Percentiles rank a stretch among this genome's conserved stretches.
These are phyloP conservation scores for Sakesphorus luctuosus DNA, from an alignment of 2,113 vertebrate species.

Conservation along the genomic window DNA sequence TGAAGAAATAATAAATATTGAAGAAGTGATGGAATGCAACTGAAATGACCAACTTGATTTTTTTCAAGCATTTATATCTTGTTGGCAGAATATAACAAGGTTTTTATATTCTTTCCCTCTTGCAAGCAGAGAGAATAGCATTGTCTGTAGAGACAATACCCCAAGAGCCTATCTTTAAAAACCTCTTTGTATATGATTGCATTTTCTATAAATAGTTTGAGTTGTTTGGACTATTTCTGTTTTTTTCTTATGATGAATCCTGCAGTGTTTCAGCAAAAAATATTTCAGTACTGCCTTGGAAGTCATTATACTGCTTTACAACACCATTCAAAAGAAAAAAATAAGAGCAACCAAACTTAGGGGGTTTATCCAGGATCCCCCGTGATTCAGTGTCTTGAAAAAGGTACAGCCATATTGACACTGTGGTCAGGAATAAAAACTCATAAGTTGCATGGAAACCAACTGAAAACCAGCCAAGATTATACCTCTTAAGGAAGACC, in stretches of 20 bases:
- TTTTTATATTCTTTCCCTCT: not conserved
- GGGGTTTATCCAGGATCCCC: not conserved
- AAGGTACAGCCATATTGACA: not conserved
- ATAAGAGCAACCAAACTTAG: not conserved
- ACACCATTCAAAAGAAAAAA: not conserved
- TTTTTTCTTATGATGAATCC: not conserved
- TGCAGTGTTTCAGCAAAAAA: not conserved
- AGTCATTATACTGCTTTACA: not conserved
- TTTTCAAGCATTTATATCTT: not conserved
- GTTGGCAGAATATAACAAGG: not conserved
- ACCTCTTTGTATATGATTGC: not conserved
- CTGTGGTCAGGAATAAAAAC: not conserved
- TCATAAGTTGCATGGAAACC: not conserved
- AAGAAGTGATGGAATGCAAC: not conserved
- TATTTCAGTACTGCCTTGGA: not conserved
- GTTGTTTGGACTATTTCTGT: not conserved
- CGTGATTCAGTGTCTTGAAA: not conserved
- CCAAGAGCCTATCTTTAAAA: not conserved
- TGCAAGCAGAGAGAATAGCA: not conserved
- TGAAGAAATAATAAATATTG: slow-evolving; percentile 7
- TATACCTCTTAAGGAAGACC: not conserved
- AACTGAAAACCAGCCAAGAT: not conserved
- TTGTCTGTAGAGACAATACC: not conserved
- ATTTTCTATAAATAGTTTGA: not conserved
- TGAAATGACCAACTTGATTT: not conserved